Conservation (phyloP, 1,140 invertebrate species). For the Drosophila carrolli region DNA sequence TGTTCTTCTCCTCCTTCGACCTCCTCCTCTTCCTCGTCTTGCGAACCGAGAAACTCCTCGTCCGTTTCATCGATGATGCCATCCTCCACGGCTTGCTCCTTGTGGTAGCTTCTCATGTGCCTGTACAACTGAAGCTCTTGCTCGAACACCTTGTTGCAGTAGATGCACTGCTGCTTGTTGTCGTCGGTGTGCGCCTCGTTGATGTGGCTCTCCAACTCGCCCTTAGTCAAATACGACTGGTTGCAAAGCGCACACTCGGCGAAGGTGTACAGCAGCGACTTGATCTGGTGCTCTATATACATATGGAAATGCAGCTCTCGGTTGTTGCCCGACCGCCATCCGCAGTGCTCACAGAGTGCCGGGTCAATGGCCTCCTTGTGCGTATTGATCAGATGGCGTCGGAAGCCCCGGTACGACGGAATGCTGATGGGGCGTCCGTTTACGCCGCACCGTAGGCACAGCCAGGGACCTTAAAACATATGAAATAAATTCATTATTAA, state of each 20-base stretch:
- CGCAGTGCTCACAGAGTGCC: slow-evolving; percentile 93
- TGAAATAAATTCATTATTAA: not conserved
- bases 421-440: slow-evolving; percentile 89
- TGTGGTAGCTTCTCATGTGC: slow-evolving; percentile 88
- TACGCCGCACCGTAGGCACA: slow-evolving; percentile 88
- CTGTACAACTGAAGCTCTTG: slow-evolving; percentile 88
- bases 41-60: slow-evolving; percentile 84
- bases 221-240: slow-evolving; percentile 89
- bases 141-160: slow-evolving; percentile 88
- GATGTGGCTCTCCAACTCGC: slow-evolving; percentile 86
- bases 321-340: slow-evolving; percentile 90
- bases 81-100: slow-evolving; percentile 86
- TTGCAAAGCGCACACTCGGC: slow-evolving; percentile 91
- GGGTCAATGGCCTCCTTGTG: slow-evolving; percentile 92
- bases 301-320: slow-evolving; percentile 92
- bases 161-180: slow-evolving; percentile 87
- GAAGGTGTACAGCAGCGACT: slow-evolving; percentile 89
- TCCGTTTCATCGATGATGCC: slow-evolving; percentile 88
- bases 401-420: slow-evolving; percentile 90
- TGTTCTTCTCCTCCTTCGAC: slow-evolving; percentile 40
- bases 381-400: slow-evolving; percentile 92
- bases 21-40: slow-evolving; percentile 80
- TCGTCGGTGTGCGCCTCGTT: slow-evolving; percentile 82
- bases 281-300: slow-evolving; percentile 91
- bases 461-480: slow-evolving; percentile 87